phyloP scores from a whole-genome alignment of 2,888 invertebrate species.

The Myopa testacea region DNA sequence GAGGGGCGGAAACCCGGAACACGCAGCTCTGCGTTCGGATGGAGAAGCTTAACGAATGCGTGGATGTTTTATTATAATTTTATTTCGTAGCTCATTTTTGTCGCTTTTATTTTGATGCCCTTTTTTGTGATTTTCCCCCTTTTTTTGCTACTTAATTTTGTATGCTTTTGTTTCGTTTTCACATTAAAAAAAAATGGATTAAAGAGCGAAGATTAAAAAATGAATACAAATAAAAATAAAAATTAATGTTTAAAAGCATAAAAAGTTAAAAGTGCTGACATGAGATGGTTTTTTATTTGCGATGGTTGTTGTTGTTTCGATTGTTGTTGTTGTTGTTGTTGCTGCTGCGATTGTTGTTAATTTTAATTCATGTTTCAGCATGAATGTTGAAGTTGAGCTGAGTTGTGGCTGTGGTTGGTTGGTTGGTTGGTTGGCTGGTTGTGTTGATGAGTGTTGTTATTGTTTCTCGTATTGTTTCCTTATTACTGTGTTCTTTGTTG shows the following conservation, averaged over 20 bases:
- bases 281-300: not conserved
- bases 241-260: conserved; percentile 1
- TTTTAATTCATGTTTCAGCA: not conserved
- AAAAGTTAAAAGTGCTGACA: not conserved
- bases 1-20: too few species aligned
- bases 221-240: not conserved
- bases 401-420: too few species aligned
- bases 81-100: not conserved
- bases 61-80: not conserved
- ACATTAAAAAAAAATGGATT: not conserved
- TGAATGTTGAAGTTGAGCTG: not conserved
- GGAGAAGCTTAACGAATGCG: not conserved
- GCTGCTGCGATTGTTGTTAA: not conserved
- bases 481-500: too few species aligned
- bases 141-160: not conserved
- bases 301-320: not conserved
- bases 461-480: too few species aligned
- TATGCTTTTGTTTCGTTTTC: not conserved
- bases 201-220: not conserved
- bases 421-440: too few species aligned
- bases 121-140: not conserved
- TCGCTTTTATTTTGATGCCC: not conserved
- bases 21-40: too few species aligned
- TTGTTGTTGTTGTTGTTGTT: too few species aligned
- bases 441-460: too few species aligned